Percentiles rank a stretch among this genome's conserved stretches.
These are phyloP conservation scores for Castor canadensis DNA, from an alignment of 2,113 vertebrate genomes.

Conservation along the genomic window DNA sequence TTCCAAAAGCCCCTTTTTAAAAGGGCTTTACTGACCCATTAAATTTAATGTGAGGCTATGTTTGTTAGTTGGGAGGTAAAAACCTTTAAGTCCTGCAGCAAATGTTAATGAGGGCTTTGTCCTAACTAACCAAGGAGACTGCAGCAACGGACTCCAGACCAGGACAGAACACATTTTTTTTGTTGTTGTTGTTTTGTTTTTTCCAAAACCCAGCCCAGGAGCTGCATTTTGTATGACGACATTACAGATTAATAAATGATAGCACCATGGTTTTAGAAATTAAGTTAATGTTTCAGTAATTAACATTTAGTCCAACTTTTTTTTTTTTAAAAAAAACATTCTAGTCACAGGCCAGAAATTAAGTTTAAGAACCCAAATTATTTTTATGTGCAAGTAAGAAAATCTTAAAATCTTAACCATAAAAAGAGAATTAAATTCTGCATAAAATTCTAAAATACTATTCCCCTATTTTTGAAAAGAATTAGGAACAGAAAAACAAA, in stretches of 20 bases:
- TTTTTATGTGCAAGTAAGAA: conserved; percentile 97
- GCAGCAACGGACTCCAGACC: conserved; percentile 87
- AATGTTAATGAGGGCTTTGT: conserved; percentile 90
- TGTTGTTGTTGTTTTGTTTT: background rate
- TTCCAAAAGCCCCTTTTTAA: conserved; percentile 83
- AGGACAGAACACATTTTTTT: conserved; percentile 86
- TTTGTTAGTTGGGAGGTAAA: conserved; percentile 92
- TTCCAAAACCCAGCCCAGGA: conserved; percentile 92
- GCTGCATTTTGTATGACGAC: conserved; percentile 91
- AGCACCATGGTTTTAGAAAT: conserved; percentile 96
- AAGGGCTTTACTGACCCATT: conserved; percentile 86
- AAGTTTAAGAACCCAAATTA: conserved; percentile 94
- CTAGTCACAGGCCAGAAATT: conserved; percentile 94
- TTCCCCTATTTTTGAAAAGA: conserved; percentile 92
- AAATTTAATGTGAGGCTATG: conserved; percentile 86
- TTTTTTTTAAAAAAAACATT: conserved; percentile 87
- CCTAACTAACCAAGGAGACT: conserved; percentile 91
- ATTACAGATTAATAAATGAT: conserved; percentile 93
- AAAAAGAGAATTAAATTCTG: conserved; percentile 93
- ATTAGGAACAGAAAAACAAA: conserved; percentile 86
- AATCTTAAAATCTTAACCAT: conserved; percentile 96
- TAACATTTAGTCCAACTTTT: conserved; percentile 94
- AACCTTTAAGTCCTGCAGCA: conserved; percentile 91
- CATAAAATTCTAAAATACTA: conserved; percentile 95
- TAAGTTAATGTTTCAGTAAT: conserved; percentile 94